These are phyloP conservation scores for Crocuta crocuta DNA, from an alignment of 2,113 vertebrate species.

Conservation along the genomic window DNA sequence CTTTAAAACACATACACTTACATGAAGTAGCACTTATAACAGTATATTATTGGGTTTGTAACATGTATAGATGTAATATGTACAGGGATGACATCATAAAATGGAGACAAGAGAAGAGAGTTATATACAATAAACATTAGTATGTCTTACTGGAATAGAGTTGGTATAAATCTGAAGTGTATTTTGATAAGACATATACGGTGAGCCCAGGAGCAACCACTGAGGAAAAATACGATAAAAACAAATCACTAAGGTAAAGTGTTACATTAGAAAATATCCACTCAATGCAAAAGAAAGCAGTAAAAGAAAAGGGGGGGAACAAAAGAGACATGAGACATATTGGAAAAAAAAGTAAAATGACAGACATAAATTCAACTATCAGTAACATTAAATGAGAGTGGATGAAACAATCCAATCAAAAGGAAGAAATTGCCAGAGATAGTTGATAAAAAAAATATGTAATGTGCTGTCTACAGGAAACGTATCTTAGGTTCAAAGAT, in stretches of 20 bases:
- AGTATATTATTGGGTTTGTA: neutral
- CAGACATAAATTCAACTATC: neutral
- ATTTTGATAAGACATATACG: neutral
- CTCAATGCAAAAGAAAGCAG: neutral
- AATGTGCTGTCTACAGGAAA: neutral
- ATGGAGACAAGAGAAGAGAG: neutral
- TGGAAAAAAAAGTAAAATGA: neutral
- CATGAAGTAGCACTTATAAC: neutral
- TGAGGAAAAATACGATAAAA: neutral
- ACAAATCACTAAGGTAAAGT: neutral
- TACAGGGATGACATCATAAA: neutral
- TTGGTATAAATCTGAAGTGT: neutral
- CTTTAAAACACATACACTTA: neutral
- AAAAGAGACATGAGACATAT: neutral
- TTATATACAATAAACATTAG: neutral
- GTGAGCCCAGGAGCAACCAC: neutral
- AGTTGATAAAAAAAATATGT: neutral
- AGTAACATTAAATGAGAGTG: neutral
- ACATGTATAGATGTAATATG: neutral
- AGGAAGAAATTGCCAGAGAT: neutral
- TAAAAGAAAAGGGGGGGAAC: neutral
- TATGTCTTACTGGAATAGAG: neutral
- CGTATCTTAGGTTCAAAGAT: neutral
- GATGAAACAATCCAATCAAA: neutral
- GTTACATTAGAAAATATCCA: neutral